phyloP scores from a whole-genome alignment of 2,888 invertebrate genomes.

The Sipha maydis region DNA sequence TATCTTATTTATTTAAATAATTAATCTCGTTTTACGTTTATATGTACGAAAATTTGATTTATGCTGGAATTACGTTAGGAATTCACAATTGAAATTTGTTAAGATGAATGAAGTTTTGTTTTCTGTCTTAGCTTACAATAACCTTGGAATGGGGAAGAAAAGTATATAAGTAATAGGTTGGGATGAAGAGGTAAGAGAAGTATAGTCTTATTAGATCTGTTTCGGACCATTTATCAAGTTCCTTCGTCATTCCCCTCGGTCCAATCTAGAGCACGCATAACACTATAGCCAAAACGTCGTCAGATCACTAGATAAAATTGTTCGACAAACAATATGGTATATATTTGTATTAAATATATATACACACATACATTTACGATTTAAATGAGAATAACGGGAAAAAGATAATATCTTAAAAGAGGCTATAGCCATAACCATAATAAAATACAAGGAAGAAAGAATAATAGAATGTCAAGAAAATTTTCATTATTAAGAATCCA shows the following conservation, averaged over 20 bases:
- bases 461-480: slow-evolving; percentile 33
- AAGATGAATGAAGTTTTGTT: slow-evolving; percentile 52
- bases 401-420: slow-evolving; percentile 39
- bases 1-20: neutral
- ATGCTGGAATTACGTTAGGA: slow-evolving; percentile 2
- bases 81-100: slow-evolving; percentile 48
- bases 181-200: slow-evolving; percentile 16
- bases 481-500: slow-evolving; percentile 33
- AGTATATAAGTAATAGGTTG: slow-evolving; percentile 20
- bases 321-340: slow-evolving; percentile 55
- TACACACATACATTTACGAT: slow-evolving; percentile 5
- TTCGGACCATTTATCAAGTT: slow-evolving; percentile 59
- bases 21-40: neutral
- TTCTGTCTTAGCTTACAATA: slow-evolving; percentile 30
- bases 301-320: slow-evolving; percentile 50
- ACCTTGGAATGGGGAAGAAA: neutral
- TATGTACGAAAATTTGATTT: slow-evolving; percentile 30
- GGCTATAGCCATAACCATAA: slow-evolving; percentile 22
- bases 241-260: slow-evolving; percentile 38
- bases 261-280: slow-evolving; percentile 12
- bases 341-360: slow-evolving; percentile 19
- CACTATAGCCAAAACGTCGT: slow-evolving; percentile 37
- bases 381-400: slow-evolving; percentile 18
- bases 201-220: slow-evolving; percentile 54
- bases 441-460: slow-evolving; percentile 28